Evolutionary conservation across 2,888 invertebrate species (phyloP).

Genomic region (Panopea generosa): DNA sequence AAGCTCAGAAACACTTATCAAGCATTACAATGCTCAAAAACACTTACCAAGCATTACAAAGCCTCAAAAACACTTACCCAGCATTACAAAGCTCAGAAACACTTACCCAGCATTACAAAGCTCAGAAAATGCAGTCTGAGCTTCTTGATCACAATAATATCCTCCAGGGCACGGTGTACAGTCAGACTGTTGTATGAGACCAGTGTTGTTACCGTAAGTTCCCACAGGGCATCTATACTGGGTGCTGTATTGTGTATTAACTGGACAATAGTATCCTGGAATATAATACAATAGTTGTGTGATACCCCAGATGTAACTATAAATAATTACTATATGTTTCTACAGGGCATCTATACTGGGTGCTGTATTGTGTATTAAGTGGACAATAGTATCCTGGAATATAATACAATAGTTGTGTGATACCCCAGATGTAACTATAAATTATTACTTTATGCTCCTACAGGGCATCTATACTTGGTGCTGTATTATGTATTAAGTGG

Average conservation of each 20-base stretch:
- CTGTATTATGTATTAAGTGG: conserved; percentile 78
- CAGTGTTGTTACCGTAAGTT: conserved; percentile 79
- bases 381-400: conserved; percentile 82
- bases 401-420: not conserved
- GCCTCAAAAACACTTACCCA: too few species aligned
- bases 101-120: conserved; percentile 80
- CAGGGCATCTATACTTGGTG: conserved; percentile 78
- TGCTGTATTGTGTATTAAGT: conserved; percentile 75
- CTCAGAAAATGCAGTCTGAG: conserved; percentile 76
- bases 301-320: too few species aligned
- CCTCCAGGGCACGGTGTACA: conserved; percentile 83
- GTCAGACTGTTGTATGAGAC: conserved; percentile 73
- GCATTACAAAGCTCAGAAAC: not conserved
- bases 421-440: too few species aligned
- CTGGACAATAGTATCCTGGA: conserved; percentile 82
- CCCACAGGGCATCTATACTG: conserved; percentile 81
- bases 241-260: conserved; percentile 75
- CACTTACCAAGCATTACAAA: too few species aligned
- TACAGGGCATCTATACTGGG: conserved; percentile 78
- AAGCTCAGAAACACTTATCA: too few species aligned
- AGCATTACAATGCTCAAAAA: too few species aligned
- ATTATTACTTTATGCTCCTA: conserved; percentile 81
- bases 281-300: conserved; percentile 1
- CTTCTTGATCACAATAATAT: conserved; percentile 81
- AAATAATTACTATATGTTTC: conserved; percentile 82